phyloP scores from a whole-genome alignment of 2,113 vertebrate genomes.

The Callorhinus ursinus region DNA sequence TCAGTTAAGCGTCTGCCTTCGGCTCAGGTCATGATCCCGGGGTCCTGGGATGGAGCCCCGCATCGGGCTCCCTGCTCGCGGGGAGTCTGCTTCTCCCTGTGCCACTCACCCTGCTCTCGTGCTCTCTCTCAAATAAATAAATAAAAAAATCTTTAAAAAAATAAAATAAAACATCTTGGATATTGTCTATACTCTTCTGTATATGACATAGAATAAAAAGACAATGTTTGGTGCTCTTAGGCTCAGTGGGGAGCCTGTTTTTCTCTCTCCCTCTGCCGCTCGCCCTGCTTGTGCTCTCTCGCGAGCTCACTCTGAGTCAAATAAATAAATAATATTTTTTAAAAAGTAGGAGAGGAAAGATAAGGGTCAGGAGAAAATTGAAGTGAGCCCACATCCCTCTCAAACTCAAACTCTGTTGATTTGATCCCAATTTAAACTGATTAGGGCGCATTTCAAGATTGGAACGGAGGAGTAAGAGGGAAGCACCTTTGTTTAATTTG shows the following conservation, averaged over 20 bases:
- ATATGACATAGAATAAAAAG: background rate
- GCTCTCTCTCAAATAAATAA: background rate
- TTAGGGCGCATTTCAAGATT: background rate
- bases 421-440: background rate
- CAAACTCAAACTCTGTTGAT: background rate
- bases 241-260: no score
- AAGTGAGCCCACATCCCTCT: background rate
- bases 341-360: background rate
- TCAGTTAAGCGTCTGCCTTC: no score
- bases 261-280: no score
- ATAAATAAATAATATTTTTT: no score
- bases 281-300: no score
- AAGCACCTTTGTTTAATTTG: background rate
- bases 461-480: background rate
- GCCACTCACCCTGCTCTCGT: background rate
- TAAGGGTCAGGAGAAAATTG: background rate
- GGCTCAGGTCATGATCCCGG: no score
- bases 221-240: background rate
- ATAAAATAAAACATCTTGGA: background rate
- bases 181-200: background rate
- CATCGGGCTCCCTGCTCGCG: background rate
- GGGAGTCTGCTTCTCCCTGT: background rate
- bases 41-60: no score
- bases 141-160: background rate
- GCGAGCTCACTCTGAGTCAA: no score